These are phyloP conservation scores for Netelia inedita DNA, from an alignment of 2,888 invertebrate genomes.

Conservation along the genomic window DNA sequence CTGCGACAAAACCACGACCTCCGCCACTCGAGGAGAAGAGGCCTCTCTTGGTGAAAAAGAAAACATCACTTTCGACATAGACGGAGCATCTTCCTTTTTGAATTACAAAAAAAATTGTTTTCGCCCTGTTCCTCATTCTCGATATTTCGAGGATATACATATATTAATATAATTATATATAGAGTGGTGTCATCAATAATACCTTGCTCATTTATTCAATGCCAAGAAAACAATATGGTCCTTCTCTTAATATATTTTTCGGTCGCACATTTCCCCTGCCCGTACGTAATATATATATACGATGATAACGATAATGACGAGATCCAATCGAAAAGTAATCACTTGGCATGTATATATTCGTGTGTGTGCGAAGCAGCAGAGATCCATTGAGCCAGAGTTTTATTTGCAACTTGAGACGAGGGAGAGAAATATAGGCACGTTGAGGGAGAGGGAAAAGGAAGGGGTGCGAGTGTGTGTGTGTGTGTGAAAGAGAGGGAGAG, in stretches of 20 bases:
- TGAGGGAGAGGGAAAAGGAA: neutral
- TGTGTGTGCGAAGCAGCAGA: slow-evolving; percentile 23
- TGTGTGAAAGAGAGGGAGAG: slow-evolving; percentile 36
- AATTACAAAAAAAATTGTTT: neutral
- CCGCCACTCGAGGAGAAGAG: neutral
- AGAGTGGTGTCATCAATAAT: too few relatives aligned
- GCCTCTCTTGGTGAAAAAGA: slow-evolving; percentile 16
- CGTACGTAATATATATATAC: neutral
- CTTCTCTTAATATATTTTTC: too few relatives aligned
- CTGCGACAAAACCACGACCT: slow-evolving; percentile 21
- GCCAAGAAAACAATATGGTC: too few relatives aligned
- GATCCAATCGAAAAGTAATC: slow-evolving; percentile 29
- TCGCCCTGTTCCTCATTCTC: neutral
- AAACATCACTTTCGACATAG: slow-evolving; percentile 22
- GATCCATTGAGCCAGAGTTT: slow-evolving; percentile 54
- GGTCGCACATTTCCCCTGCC: too few relatives aligned
- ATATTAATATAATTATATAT: too few relatives aligned
- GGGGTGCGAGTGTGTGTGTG: neutral
- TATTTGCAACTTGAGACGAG: slow-evolving; percentile 66
- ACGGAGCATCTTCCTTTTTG: slow-evolving; percentile 14
- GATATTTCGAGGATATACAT: slow-evolving; percentile 1
- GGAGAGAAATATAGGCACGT: slow-evolving; percentile 43
- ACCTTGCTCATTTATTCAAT: too few relatives aligned
- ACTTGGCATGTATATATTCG: neutral
- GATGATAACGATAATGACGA: slow-evolving; percentile 22